A percentile compares a stretch with the other conserved stretches of the same genome.
Conservation (phyloP, 1,140 invertebrate species). For the Druon quercuslanigerum region DNA sequence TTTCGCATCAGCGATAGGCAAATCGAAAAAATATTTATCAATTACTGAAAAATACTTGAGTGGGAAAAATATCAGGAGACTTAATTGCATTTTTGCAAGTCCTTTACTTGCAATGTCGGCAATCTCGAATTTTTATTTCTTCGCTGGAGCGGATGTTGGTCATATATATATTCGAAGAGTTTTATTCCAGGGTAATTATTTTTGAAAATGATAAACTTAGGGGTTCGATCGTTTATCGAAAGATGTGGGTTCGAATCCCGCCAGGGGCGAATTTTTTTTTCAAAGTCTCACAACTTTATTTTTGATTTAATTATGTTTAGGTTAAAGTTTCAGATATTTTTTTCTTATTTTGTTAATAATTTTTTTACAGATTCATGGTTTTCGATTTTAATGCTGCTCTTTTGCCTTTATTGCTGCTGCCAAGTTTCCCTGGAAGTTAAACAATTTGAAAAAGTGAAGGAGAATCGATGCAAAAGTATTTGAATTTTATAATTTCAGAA, state of each 20-base stretch:
- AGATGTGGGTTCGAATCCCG: too few relatives aligned
- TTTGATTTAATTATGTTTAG: background rate
- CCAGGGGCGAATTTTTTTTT: too few relatives aligned
- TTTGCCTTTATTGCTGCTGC: slow-evolving; percentile 75
- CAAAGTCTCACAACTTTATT: too few relatives aligned
- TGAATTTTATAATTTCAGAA: background rate
- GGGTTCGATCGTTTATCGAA: too few relatives aligned
- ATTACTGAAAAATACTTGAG: slow-evolving; percentile 69
- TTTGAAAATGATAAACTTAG: slow-evolving; percentile 37
- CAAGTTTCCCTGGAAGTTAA: slow-evolving; percentile 74
- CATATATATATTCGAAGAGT: slow-evolving; percentile 78
- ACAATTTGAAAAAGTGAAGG: slow-evolving; percentile 49
- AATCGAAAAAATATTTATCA: slow-evolving; percentile 67
- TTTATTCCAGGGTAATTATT: slow-evolving; percentile 65
- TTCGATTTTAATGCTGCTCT: slow-evolving; percentile 59
- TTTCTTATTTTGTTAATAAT: slow-evolving; percentile 38
- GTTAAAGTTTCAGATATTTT: slow-evolving; percentile 8
- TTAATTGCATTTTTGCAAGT: slow-evolving; percentile 81
- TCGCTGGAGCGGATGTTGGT: slow-evolving; percentile 84
- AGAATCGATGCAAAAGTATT: slow-evolving; percentile 7
- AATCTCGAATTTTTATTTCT: slow-evolving; percentile 91
- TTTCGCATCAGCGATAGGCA: slow-evolving; percentile 74
- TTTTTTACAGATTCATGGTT: slow-evolving; percentile 68
- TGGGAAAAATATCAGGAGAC: slow-evolving; percentile 73
- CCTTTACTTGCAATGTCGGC: slow-evolving; percentile 86